Base-by-base conservation (phyloP, 2,113 vertebrate genomes). In the Triplophysa siluroides region DNA sequence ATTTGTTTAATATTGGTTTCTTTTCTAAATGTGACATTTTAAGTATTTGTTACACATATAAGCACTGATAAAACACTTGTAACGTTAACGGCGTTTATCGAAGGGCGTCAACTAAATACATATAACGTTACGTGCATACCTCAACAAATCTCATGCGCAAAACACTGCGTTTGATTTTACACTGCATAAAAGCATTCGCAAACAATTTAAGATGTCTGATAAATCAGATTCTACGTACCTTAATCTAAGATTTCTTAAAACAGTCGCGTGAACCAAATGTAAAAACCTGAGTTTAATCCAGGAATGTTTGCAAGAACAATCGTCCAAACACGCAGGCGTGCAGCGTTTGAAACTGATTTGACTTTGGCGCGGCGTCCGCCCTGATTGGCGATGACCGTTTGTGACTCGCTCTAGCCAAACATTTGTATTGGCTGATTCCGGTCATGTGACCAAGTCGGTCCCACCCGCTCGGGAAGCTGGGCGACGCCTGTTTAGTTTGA, bases 321-420 rank as follows among this genome's bases (percentile, higher is more conserved):
- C 16, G 0, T 12, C 38, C 5, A 63, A 6, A 29, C 47, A 13
- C 12, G 4, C 56, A 45, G n/a, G 8, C 9, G 45, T 26, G 19
- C 2, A 14, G 14, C 0, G 6, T 8, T 24, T 29, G 78, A 84
- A 70, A 58, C 8, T 0, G 5, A 56, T 91, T 90, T 85, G 84
- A 92, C 29, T 88, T 83, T 87, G n/a, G 71, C 78, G 88, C 86
- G 75, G 29, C 29, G 76, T 16, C 8, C 29, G 0, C 62, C 58
- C n/a, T 56, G 0, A 92, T 93, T 93, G 91, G 92, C n/a, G 56
- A 4, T 0, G 0, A 11, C 1, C 9, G 11, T 84, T 85, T 86
- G 86, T 80, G 86, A 88, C 80, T 84, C 41, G 5, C 5, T 12
- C 12, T 0, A 18, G 26, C 18, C 0, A 77, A 63, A 90, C 89